phyloP scores from a whole-genome alignment of 2,888 invertebrate species.

The Spilarctia lutea region DNA sequence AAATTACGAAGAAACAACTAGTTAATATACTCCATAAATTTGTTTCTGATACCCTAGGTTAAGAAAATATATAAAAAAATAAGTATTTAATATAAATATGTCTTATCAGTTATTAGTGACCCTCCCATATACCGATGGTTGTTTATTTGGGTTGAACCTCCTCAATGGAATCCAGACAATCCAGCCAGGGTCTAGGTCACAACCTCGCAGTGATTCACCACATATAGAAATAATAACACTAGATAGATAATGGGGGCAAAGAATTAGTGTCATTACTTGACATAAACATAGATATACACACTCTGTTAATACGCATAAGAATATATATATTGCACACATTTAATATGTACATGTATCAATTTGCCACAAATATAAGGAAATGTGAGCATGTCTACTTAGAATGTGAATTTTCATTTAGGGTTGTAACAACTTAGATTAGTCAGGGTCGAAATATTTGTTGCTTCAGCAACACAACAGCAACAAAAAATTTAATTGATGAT shows the following conservation, averaged over 20 bases:
- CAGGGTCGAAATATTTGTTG: background rate
- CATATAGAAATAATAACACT: conserved; percentile 9
- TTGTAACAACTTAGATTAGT: background rate
- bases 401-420: background rate
- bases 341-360: background rate
- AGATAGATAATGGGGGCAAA: conserved; percentile 2
- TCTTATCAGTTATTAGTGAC: background rate
- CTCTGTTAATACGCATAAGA: background rate
- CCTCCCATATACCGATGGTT: conserved; percentile 4
- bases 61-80: background rate
- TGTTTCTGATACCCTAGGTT: background rate
- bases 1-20: background rate
- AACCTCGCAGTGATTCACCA: conserved; percentile 4
- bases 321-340: too few species aligned
- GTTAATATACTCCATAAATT: background rate
- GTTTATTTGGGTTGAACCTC: conserved; percentile 9
- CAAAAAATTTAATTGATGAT: background rate
- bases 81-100: background rate
- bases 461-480: too few species aligned
- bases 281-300: background rate
- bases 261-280: background rate
- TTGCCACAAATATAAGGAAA: background rate
- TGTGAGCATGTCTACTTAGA: background rate
- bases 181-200: conserved; percentile 11
- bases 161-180: conserved; percentile 3